Conservation (phyloP, 2,113 vertebrate species). For the Leucoraja erinaceus region DNA sequence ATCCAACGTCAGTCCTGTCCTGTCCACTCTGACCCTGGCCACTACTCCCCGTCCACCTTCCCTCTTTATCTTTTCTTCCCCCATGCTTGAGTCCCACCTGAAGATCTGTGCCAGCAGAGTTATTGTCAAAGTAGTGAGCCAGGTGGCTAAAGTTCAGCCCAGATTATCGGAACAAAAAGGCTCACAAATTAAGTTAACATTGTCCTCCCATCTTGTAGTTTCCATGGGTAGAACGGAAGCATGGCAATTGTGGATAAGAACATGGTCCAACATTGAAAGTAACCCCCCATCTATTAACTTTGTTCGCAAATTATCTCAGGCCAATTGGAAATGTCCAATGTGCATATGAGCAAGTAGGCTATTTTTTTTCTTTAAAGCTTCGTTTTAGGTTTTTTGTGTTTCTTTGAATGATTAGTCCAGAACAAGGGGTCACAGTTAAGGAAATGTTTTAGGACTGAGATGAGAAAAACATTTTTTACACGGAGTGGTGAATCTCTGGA, state of each 20-base stretch:
- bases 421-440: no score
- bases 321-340: background rate
- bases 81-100: background rate
- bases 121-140: background rate
- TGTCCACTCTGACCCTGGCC: background rate
- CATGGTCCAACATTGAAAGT: background rate
- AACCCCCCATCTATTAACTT: background rate
- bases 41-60: background rate
- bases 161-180: background rate
- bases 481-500: no score
- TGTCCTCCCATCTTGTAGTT: background rate
- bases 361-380: background rate
- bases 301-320: background rate
- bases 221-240: background rate
- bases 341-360: background rate
- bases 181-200: background rate
- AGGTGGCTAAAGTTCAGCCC: background rate
- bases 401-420: slow-evolving; percentile 1
- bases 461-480: no score
- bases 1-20: no score
- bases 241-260: background rate
- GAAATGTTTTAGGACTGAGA: no score
- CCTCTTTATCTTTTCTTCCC: no score
- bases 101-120: background rate
- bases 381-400: background rate